Evolutionary conservation across 2,797 vertebrate genomes (phyloP).

Genomic region (Mycteria americana): DNA sequence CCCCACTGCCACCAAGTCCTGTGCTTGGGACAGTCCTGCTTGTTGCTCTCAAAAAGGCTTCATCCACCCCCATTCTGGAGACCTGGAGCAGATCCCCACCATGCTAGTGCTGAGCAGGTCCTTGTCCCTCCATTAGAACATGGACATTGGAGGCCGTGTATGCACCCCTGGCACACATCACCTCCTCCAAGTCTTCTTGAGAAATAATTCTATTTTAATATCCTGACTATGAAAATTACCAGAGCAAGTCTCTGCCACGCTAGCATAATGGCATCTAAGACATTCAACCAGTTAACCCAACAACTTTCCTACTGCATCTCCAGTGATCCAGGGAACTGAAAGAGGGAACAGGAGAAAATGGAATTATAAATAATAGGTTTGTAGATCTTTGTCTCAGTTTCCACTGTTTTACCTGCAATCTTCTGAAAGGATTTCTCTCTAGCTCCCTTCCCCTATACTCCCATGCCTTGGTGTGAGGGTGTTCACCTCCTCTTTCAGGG

Average conservation of each 20-base stretch:
- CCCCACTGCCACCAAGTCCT: neutral
- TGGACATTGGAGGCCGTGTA: neutral
- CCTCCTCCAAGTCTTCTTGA: neutral
- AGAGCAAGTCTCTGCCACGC: neutral
- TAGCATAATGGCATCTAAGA: neutral
- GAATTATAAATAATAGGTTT: neutral
- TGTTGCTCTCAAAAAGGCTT: neutral
- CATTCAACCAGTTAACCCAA: neutral
- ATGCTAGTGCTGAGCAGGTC: neutral
- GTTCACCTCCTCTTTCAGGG: neutral
- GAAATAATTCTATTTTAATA: neutral
- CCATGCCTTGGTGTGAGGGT: neutral
- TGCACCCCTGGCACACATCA: neutral
- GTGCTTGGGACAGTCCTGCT: neutral
- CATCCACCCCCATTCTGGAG: too few relatives aligned
- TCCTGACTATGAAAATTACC: neutral
- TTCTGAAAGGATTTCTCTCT: neutral
- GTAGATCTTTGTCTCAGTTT: neutral
- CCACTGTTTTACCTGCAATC: neutral
- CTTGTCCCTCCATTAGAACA: neutral
- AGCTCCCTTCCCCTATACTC: neutral
- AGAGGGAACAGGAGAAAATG: neutral
- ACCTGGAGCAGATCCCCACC: neutral
- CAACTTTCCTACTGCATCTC: neutral
- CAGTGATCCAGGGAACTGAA: neutral